Percentiles rank a stretch among this genome's conserved stretches.
These are phyloP conservation scores for Drosophila austrosaltans DNA, from an alignment of 2,888 invertebrate species.

Conservation along the genomic window DNA sequence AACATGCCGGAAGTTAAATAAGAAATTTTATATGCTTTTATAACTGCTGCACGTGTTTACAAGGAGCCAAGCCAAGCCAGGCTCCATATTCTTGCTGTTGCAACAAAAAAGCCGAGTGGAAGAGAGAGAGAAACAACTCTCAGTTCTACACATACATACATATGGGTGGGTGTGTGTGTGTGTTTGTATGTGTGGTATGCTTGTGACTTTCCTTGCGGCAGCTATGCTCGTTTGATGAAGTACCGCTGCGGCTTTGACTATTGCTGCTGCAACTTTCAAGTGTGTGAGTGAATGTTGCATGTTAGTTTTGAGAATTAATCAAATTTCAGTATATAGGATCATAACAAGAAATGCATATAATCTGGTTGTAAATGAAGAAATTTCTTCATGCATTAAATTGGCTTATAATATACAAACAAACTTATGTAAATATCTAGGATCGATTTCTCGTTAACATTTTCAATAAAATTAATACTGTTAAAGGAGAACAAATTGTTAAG, in stretches of 20 bases:
- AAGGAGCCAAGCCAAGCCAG: constrained; percentile 43
- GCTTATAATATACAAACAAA: too few relatives aligned
- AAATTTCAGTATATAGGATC: constrained; percentile 31
- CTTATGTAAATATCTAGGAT: too few relatives aligned
- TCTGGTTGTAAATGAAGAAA: neutral
- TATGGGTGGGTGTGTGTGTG: constrained; percentile 11
- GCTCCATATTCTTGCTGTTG: constrained; percentile 23
- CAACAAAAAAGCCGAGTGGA: constrained; percentile 30
- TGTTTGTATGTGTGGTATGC: neutral
- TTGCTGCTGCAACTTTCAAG: constrained; percentile 40
- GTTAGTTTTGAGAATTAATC: constrained; percentile 46
- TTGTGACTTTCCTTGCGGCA: constrained; percentile 60
- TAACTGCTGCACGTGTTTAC: constrained; percentile 74
- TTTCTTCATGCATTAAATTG: neutral
- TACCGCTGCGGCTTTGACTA: constrained; percentile 51
- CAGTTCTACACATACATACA: constrained; percentile 4
- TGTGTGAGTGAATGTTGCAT: constrained; percentile 28
- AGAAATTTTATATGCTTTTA: constrained; percentile 79
- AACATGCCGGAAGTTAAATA: constrained; percentile 76
- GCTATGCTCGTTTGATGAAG: constrained; percentile 67
- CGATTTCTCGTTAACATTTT: too few relatives aligned
- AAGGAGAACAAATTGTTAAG: too few relatives aligned
- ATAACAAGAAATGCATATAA: neutral
- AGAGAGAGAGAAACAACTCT: constrained; percentile 11
- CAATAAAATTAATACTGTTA: too few relatives aligned